Base-by-base conservation (phyloP, 2,113 vertebrate genomes). In the Cyanoderma ruficeps region DNA sequence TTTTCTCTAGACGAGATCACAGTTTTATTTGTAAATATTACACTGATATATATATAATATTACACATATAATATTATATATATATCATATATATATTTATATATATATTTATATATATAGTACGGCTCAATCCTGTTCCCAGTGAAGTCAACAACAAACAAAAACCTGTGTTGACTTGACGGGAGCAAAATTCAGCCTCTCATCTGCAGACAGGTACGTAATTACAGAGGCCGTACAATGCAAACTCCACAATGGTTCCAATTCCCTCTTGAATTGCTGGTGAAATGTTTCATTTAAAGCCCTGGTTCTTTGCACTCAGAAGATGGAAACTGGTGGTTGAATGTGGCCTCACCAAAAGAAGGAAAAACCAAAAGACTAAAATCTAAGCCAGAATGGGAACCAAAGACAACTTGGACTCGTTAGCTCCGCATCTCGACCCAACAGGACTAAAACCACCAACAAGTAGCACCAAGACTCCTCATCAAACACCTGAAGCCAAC, bases 11-110 rank as follows among this genome's bases (percentile, higher is more conserved):
- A 98, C 94, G 97, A 98, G 98, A 98, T 98, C 98, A 98, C 98
- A 98, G 98, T 98, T 98, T 98, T 98, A 98, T 98, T 98, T 98
- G 98, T 98, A 98, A 98, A 98, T 97, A 98, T 98, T 98, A 97
- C 97, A 98, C 97, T 97, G 97, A 98, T 97, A 97, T 98, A 98
- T 97, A 98, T 97, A 98, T 98, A 97, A 96, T 98, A 97, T 98
- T 98, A 98, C 94, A 97, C 89, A 96, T 91, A 95, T 98, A 97
- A 94, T 96, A 97, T 95, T 98, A 98, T 98, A 97, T 97, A 97
- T 97, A 97, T 98, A 97, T 97, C 97, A 97, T 93, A 97, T 98
- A 97, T 97, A 95, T 96, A 85, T 95, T 81, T 93, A 96, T 97
- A 97, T 97, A 97, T 96, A 97, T 97, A 97, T 97, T 96, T 98